phyloP scores from a whole-genome alignment of 2,888 invertebrate genomes.

The Pollenia amentaria region DNA sequence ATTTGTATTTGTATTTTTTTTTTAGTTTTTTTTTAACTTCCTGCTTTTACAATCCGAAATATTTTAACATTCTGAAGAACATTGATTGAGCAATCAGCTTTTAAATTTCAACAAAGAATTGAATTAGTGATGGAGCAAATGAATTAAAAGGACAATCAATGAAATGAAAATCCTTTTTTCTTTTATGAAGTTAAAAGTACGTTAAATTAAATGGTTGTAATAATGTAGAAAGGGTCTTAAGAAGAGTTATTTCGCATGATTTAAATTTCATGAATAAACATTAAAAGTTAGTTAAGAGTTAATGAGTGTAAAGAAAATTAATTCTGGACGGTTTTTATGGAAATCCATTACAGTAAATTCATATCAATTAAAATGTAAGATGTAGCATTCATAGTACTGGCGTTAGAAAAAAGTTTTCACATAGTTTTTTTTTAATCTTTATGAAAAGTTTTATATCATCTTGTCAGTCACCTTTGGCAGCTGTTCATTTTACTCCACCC shows the following conservation, averaged over 20 bases:
- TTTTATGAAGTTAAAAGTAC: background rate
- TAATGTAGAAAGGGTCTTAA: background rate
- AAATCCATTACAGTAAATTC: too few species aligned
- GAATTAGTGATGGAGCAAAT: background rate
- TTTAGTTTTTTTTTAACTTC: constrained; percentile 3
- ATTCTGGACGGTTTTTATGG: too few species aligned
- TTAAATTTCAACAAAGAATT: background rate
- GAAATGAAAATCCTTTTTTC: constrained; percentile 7
- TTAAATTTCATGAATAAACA: too few species aligned
- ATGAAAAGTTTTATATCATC: too few species aligned
- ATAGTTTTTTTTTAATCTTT: too few species aligned
- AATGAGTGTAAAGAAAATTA: too few species aligned
- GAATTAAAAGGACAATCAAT: constrained; percentile 2
- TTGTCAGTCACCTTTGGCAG: too few species aligned
- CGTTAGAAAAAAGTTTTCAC: too few species aligned
- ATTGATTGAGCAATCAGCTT: background rate
- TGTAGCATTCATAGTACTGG: too few species aligned
- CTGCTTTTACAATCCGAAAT: constrained; percentile 5
- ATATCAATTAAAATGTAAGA: too few species aligned
- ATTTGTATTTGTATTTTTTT: background rate
- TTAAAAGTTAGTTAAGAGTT: too few species aligned
- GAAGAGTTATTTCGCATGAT: background rate
- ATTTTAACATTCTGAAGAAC: constrained; percentile 29
- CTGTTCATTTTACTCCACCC: too few species aligned
- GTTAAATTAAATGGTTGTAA: background rate